A percentile compares a stretch with the other conserved stretches of the same genome.
Conservation (phyloP, 1,140 invertebrate genomes). For the Carposina sasakii region DNA sequence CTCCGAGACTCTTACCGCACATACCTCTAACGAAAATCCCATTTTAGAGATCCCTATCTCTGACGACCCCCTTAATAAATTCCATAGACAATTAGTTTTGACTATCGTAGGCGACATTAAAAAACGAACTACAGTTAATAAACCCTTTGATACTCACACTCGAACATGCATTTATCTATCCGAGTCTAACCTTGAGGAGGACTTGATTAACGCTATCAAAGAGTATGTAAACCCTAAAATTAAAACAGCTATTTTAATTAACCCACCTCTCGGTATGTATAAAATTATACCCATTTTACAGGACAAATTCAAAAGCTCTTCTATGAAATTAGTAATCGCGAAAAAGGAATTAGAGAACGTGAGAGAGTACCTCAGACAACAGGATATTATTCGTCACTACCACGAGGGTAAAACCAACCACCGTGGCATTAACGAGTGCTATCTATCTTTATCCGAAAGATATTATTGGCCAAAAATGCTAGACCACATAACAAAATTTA, state of each 20-base stretch:
- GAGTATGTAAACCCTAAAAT: neutral
- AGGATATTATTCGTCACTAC: neutral
- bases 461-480: neutral
- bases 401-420: constrained; percentile 12
- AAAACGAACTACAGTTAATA: neutral
- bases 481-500: neutral
- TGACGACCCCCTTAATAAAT: constrained; percentile 7
- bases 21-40: constrained; percentile 2
- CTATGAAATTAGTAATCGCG: constrained; percentile 1
- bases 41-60: constrained; percentile 3
- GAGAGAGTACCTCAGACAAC: neutral
- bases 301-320: neutral
- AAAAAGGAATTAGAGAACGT: constrained; percentile 8
- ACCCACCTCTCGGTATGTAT: neutral
- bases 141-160: neutral
- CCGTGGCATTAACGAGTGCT: constrained; percentile 5
- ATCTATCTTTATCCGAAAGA: neutral
- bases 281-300: constrained; percentile 6
- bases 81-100: neutral
- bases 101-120: neutral
- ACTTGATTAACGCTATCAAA: neutral
- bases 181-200: neutral
- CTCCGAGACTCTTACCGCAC: neutral
- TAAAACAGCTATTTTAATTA: neutral
- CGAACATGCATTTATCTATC: neutral